These are phyloP conservation scores for Autographa gamma DNA, from an alignment of 2,888 invertebrate species.

Conservation along the genomic window DNA sequence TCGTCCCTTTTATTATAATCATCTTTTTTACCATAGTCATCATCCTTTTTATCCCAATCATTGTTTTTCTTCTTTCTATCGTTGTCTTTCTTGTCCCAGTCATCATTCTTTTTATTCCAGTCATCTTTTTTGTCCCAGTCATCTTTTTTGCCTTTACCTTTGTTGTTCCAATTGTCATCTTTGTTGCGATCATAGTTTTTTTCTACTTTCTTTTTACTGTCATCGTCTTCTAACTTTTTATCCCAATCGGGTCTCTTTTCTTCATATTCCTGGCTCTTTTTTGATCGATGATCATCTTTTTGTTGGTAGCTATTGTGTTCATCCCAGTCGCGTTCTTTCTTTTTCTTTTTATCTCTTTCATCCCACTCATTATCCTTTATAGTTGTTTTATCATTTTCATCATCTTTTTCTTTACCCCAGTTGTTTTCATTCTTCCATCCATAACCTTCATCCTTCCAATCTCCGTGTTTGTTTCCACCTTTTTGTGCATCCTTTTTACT, in stretches of 20 bases:
- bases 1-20: neutral
- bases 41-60: neutral
- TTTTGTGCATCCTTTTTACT: neutral
- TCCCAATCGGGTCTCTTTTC: neutral
- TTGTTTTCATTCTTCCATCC: neutral
- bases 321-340: neutral
- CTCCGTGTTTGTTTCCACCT: neutral
- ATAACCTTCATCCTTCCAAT: neutral
- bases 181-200: constrained; percentile 12
- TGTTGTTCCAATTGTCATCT: constrained; percentile 8
- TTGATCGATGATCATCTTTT: neutral
- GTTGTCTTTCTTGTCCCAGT: neutral
- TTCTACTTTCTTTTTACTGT: neutral
- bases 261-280: constrained; percentile 4
- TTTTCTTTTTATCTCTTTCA: neutral
- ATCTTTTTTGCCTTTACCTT: neutral
- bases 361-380: constrained; percentile 7
- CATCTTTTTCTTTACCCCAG: neutral
- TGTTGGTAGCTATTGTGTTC: neutral
- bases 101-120: neutral
- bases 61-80: neutral
- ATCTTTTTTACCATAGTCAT: neutral
- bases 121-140: neutral
- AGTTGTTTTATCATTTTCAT: neutral
- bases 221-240: neutral